Conservation (phyloP, 1,140 invertebrate genomes). For the Holcopasites calliopsidis region DNA sequence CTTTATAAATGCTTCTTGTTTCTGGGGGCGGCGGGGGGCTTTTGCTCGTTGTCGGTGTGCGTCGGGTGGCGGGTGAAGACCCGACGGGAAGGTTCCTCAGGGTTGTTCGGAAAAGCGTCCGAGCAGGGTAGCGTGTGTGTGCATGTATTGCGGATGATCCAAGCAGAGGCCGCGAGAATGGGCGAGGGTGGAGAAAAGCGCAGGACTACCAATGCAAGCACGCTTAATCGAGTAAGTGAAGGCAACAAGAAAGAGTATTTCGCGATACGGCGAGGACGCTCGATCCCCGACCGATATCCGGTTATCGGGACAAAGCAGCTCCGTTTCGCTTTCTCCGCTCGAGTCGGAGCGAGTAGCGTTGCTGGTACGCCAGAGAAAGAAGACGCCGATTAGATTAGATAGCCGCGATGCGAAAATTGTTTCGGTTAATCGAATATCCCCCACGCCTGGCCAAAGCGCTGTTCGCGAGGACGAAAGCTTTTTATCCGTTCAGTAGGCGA, state of each 20-base stretch:
- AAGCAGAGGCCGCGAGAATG: constrained; percentile 47
- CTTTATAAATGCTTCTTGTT: constrained; percentile 68
- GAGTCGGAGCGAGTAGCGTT: background rate
- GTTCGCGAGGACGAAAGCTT: background rate
- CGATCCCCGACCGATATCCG: background rate
- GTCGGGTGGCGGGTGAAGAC: background rate
- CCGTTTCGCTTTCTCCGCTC: no score
- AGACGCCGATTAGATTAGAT: background rate
- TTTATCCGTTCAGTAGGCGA: background rate
- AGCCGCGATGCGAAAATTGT: background rate
- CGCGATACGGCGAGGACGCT: constrained; percentile 18
- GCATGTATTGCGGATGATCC: background rate
- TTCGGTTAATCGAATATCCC: background rate
- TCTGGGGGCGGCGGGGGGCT: constrained; percentile 22
- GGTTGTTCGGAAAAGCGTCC: background rate
- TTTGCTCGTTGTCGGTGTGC: background rate
- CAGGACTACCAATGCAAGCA: constrained; percentile 62
- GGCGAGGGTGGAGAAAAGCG: constrained; percentile 52
- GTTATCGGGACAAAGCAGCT: no score
- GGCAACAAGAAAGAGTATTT: no score
- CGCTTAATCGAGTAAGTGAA: constrained; percentile 50
- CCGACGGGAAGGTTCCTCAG: constrained; percentile 24
- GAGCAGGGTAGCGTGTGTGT: background rate
- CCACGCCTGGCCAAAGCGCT: background rate
- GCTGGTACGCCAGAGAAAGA: no score